phyloP scores from a whole-genome alignment of 2,888 invertebrate species.

The Phyllotreta cruciferae region DNA sequence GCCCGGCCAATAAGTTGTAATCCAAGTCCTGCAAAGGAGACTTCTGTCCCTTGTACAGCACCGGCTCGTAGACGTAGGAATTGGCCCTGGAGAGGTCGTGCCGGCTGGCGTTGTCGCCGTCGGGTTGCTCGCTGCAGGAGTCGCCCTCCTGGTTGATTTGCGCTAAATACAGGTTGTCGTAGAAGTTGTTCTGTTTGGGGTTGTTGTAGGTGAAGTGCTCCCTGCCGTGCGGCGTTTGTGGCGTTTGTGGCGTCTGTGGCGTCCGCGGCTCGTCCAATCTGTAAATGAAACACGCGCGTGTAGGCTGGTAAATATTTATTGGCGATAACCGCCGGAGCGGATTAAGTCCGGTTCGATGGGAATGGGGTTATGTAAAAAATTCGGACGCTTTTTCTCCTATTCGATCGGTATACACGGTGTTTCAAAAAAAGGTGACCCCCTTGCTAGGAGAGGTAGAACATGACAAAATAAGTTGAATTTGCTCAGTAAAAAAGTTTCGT shows the following conservation, averaged over 20 bases:
- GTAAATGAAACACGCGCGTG: constrained; percentile 10
- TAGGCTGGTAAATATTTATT: constrained; percentile 9
- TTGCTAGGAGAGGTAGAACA: no score
- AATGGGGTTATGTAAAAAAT: no score
- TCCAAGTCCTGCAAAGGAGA: constrained; percentile 27
- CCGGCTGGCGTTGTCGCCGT: background rate
- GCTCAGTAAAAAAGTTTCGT: no score
- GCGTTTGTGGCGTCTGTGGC: background rate
- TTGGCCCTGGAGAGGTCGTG: background rate
- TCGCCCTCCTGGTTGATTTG: constrained; percentile 24
- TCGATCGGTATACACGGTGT: background rate
- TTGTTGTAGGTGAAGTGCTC: constrained; percentile 21
- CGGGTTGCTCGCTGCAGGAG: constrained; percentile 7
- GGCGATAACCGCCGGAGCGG: background rate
- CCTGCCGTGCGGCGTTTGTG: constrained; percentile 3
- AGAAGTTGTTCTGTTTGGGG: constrained; percentile 22
- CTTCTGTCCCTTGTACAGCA: constrained; percentile 7
- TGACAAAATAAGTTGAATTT: no score
- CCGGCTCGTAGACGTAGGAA: constrained; percentile 3
- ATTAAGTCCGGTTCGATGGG: no score
- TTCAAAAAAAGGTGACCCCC: no score
- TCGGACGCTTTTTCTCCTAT: background rate
- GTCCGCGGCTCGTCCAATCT: constrained; percentile 24
- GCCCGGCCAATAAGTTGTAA: constrained; percentile 31
- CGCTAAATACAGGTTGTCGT: constrained; percentile 18